These are phyloP conservation scores for Thyatira batis DNA, from an alignment of 2,888 invertebrate genomes.

Conservation along the genomic window DNA sequence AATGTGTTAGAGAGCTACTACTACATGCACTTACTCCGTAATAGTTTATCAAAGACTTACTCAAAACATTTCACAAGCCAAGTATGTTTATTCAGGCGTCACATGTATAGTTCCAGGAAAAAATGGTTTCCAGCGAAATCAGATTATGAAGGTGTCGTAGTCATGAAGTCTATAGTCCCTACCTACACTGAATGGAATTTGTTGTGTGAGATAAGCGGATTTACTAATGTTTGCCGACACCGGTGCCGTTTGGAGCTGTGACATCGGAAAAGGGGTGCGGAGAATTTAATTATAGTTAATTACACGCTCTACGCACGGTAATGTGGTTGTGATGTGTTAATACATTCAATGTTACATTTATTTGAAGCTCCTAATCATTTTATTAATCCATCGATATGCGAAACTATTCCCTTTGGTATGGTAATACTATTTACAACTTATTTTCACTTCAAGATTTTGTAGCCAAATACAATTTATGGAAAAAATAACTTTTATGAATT, in stretches of 20 bases:
- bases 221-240: constrained; percentile 17
- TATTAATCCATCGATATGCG: too few relatives aligned
- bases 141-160: neutral
- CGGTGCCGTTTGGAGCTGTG: constrained; percentile 10
- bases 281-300: constrained; percentile 42
- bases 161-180: neutral
- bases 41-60: too few relatives aligned
- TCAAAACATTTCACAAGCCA: neutral
- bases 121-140: neutral
- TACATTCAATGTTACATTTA: neutral
- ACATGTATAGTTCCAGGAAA: neutral
- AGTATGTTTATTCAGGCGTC: too few relatives aligned
- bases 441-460: too few relatives aligned
- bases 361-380: neutral
- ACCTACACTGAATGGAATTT: neutral
- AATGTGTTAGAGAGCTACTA: too few relatives aligned
- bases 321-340: constrained; percentile 31
- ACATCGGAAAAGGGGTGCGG: constrained; percentile 35
- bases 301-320: constrained; percentile 35
- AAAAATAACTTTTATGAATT: too few relatives aligned
- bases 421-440: too few relatives aligned
- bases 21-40: too few relatives aligned
- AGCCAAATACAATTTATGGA: too few relatives aligned
- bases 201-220: constrained; percentile 25
- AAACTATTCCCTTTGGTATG: too few relatives aligned